Conservation (phyloP, 2,797 vertebrate species). For the Atherinosoma microstoma region DNA sequence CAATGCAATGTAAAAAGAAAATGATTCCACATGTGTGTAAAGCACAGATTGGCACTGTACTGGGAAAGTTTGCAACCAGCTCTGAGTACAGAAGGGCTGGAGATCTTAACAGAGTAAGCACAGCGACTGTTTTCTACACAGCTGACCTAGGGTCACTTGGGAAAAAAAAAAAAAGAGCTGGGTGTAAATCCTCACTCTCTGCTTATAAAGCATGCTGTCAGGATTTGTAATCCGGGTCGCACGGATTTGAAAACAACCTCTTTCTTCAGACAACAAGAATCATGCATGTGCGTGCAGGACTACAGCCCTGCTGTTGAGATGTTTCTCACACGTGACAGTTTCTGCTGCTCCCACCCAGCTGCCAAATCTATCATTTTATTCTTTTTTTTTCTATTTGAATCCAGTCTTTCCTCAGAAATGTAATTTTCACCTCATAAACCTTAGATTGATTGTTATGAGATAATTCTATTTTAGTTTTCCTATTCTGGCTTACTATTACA, state of each 20-base stretch:
- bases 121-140: not conserved
- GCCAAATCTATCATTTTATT: not conserved
- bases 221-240: conserved; percentile 8
- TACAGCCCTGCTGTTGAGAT: not conserved
- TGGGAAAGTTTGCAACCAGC: not conserved
- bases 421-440: not conserved
- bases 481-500: not conserved
- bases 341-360: not conserved
- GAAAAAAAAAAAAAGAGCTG: not conserved
- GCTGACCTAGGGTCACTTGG: not conserved
- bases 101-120: conserved; percentile 2
- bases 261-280: conserved; percentile 2
- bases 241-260: conserved; percentile 5
- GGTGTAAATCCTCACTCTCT: conserved; percentile 9
- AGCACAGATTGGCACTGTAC: not conserved
- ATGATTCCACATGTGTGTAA: not conserved
- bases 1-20: not conserved
- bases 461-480: not conserved
- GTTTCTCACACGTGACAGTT: not conserved
- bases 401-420: not conserved
- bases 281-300: not conserved
- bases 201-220: conserved; percentile 2
- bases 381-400: not conserved
- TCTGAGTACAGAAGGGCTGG: not conserved
- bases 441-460: not conserved